Evolutionary conservation across 2,797 vertebrate species (phyloP), one percentile per base, ranked within the genome.

Genomic region (Poeciliopsis gracilis): DNA sequence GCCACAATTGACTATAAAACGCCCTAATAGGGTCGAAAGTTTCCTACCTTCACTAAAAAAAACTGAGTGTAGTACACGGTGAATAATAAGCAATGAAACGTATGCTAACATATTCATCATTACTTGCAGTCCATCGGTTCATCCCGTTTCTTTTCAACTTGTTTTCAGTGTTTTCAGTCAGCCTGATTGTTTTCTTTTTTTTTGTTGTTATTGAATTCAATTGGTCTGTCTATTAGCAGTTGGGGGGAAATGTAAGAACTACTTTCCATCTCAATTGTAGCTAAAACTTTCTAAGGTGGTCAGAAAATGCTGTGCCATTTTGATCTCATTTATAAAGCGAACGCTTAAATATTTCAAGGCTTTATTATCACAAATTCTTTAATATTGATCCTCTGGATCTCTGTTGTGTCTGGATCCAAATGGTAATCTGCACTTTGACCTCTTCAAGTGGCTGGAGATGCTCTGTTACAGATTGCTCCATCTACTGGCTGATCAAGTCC

Each of bases 401-500:
- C 46, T 67, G 2, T 20, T 57, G 77, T 82, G 33, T 55, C 69
- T 55, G 70, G 33, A 84, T 73, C 72, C 69, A 73, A 78, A 61
- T 73, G 66, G 38, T 86, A 77, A 86, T 84, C 84, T 85, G 18
- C 86, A 33, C 82, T 73, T 84, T 80, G 86, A 79, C 84, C 86
- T 86, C 76, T 84, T 3, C 5, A 9, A 87, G 85, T 87, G 87
- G 91, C 53, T 25, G 49, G 77, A 80, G 25, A 76, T 51, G 16
- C 18, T 83, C 87, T 85, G 87, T 87, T 93, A 93, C 73, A 88
- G 79, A 94, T 88, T 83, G 93, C 95, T 92, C 95, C 95, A 95
- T 94, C 95, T 96, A 91, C 95, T 95, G 95, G 95, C 77, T 95
- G 92, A 94, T 95, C 86, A 91, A 71, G 90, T 10, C 38, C 90